phyloP scores from a whole-genome alignment of 2,888 invertebrate genomes.

The Sesia bembeciformis region DNA sequence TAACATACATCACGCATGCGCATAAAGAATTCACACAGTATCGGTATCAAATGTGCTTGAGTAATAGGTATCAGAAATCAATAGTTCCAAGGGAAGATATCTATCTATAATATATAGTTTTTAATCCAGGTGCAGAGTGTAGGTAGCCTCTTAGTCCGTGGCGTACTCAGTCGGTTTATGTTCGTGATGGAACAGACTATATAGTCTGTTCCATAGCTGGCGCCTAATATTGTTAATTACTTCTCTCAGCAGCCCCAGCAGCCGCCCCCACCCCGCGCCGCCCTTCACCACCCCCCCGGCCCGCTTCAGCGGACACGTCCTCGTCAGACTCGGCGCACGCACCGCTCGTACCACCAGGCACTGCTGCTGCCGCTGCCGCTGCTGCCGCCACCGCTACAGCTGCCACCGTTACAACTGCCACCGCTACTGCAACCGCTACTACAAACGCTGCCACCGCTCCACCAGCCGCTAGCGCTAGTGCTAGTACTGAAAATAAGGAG shows the following conservation, averaged over 20 bases:
- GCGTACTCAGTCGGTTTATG: too few species aligned
- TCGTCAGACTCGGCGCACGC: slow-evolving; percentile 68
- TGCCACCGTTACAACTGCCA: slow-evolving; percentile 10
- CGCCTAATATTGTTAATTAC: too few species aligned
- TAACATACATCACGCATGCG: too few species aligned
- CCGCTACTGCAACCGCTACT: slow-evolving; percentile 10
- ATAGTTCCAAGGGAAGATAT: too few species aligned
- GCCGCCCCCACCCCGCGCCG: slow-evolving; percentile 24
- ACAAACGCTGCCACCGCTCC: slow-evolving; percentile 9
- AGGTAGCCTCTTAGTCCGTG: too few species aligned
- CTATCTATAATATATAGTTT: too few species aligned
- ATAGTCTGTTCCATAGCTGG: too few species aligned
- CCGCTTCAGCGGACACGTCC: slow-evolving; percentile 72
- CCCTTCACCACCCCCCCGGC: slow-evolving; percentile 58
- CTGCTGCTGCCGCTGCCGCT: slow-evolving; percentile 26
- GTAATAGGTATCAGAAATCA: too few species aligned
- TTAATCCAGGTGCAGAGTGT: too few species aligned
- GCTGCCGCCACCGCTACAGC: slow-evolving; percentile 15
- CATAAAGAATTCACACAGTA: too few species aligned
- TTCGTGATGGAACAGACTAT: too few species aligned
- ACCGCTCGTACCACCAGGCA: slow-evolving; percentile 38
- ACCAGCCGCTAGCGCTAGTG: slow-evolving; percentile 7
- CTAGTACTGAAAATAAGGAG: slow-evolving; percentile 19
- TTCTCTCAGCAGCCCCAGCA: slow-evolving; percentile 11
- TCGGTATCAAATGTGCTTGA: too few species aligned